These are phyloP conservation scores for Vultur gryphus DNA, from an alignment of 2,797 vertebrate genomes.

Conservation along the genomic window DNA sequence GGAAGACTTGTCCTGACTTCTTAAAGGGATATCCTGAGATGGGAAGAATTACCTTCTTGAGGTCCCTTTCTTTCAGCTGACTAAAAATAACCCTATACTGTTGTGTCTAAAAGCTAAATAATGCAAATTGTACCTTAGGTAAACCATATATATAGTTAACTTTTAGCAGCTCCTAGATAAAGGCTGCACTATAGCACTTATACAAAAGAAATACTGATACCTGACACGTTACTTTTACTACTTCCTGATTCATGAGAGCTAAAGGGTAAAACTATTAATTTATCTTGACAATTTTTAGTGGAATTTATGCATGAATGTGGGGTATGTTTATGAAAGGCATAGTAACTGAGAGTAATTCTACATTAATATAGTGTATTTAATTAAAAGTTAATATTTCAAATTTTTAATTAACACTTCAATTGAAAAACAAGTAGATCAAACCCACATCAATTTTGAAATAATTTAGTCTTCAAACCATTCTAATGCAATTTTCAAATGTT, in stretches of 20 bases:
- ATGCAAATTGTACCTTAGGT: not conserved
- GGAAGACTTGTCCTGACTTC: not conserved
- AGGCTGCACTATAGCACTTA: not conserved
- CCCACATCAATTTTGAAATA: not conserved
- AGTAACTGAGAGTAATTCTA: not conserved
- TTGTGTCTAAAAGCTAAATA: not conserved
- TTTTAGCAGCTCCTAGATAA: not conserved
- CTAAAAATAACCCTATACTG: not conserved
- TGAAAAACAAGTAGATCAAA: not conserved
- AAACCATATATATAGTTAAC: not conserved
- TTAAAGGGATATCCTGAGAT: not conserved
- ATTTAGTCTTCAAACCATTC: not conserved
- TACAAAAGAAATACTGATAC: not conserved
- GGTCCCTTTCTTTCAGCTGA: not conserved
- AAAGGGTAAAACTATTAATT: not conserved
- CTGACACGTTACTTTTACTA: not conserved
- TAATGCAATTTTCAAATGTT: not conserved
- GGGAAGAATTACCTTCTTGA: not conserved
- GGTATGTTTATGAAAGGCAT: not conserved
- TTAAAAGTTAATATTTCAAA: not conserved
- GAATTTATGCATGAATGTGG: not conserved
- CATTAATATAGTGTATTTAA: not conserved
- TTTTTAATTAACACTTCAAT: not conserved
- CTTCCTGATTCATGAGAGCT: not conserved
- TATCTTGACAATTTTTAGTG: not conserved